phyloP scores from a whole-genome alignment of 1,140 invertebrate species.

The Hylaeus volcanicus region DNA sequence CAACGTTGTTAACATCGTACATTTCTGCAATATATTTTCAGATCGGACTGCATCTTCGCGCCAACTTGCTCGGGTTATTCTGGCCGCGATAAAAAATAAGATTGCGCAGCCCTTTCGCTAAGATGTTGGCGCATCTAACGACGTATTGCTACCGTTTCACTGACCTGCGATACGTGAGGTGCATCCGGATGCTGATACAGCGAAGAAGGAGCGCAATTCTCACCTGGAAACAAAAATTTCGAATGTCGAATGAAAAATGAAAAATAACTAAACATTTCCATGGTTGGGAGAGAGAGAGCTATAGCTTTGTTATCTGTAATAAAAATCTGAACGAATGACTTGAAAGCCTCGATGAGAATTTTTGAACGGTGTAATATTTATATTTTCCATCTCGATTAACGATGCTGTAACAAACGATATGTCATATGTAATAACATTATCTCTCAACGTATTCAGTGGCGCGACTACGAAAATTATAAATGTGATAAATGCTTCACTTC shows the following conservation, averaged over 20 bases:
- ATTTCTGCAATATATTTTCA: conserved; percentile 51
- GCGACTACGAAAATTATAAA: not conserved
- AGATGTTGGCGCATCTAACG: conserved; percentile 17
- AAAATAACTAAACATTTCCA: too few relatives aligned
- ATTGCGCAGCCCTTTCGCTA: conserved; percentile 40
- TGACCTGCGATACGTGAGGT: not conserved
- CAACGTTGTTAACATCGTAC: conserved; percentile 46
- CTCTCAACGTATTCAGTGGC: not conserved
- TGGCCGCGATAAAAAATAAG: conserved; percentile 26
- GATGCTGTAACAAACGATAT: too few relatives aligned
- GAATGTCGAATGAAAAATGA: too few relatives aligned
- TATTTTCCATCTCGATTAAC: not conserved
- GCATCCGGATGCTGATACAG: conserved; percentile 11
- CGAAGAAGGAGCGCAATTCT: not conserved
- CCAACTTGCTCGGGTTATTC: conserved; percentile 21
- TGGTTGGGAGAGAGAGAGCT: too few relatives aligned
- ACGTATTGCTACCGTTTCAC: conserved; percentile 33
- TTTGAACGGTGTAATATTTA: too few relatives aligned
- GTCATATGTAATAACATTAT: not conserved
- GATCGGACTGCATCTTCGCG: conserved; percentile 24
- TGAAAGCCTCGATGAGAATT: too few relatives aligned
- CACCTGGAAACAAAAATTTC: too few relatives aligned
- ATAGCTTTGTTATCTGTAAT: too few relatives aligned
- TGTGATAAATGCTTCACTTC: conserved; percentile 1
- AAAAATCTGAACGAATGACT: too few relatives aligned